phyloP scores from a whole-genome alignment of 2,113 vertebrate genomes.

The Ciconia boyciana region DNA sequence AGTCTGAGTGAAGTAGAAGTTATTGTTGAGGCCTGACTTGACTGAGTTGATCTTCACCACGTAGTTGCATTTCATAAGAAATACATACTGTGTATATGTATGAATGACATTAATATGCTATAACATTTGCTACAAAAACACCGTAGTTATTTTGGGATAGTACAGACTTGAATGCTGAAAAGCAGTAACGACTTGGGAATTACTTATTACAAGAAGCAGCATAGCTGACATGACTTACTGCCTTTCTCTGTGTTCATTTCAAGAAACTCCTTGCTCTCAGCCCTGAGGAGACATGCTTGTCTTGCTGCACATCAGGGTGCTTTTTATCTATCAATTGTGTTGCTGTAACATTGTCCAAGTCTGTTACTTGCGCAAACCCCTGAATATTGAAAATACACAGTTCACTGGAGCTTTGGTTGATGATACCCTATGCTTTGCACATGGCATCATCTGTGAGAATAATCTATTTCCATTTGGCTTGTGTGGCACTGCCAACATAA shows the following conservation, averaged over 20 bases:
- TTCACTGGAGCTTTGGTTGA: background rate
- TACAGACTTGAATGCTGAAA: background rate
- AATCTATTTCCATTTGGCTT: background rate
- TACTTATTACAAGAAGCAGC: background rate
- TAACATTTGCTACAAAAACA: background rate
- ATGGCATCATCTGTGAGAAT: background rate
- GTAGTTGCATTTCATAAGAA: background rate
- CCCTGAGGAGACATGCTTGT: background rate
- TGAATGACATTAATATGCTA: background rate
- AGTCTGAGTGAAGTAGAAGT: background rate
- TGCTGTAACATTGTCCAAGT: background rate
- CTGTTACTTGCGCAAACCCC: background rate
- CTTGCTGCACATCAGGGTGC: background rate
- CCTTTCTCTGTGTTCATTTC: background rate
- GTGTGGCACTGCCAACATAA: slow-evolving; percentile 19
- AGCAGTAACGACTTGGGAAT: background rate
- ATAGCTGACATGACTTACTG: background rate
- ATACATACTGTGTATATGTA: rapidly evolving
- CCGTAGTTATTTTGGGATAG: background rate
- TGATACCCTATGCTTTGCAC: background rate
- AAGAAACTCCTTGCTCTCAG: background rate
- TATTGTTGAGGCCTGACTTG: background rate
- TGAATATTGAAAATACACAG: background rate
- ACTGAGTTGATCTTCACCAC: background rate
- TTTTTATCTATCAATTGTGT: background rate